Base-by-base conservation (phyloP, 2,113 vertebrate species). In the Mirza zaza region DNA sequence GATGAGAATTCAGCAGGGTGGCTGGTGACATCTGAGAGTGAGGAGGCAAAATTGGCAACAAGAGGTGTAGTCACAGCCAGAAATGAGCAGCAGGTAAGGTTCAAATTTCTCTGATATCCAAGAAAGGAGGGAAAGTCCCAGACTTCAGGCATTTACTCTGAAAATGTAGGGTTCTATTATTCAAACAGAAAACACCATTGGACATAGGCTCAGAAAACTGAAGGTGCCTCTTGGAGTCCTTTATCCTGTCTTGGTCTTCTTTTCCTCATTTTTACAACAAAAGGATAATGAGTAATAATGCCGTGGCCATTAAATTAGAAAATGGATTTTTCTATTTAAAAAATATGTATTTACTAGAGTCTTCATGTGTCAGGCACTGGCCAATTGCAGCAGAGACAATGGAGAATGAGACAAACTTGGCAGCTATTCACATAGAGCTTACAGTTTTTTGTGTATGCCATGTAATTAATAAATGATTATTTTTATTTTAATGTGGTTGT, bases 1-100 rank as follows among this genome's bases (percentile, higher is more conserved):
- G 71, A 96, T 45, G 95, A 97, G 70, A 95, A 95, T 96, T 97
- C 97, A 96, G 96, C 89, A 84, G 95, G 95, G 93, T 94, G 39
- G 76, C 83, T 95, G 70, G 76, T 97, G 96, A 97, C 93, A 98
- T 97, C 91, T 97, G 94, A 98, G 95, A 90, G 70, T 39, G 61
- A 42, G 75, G 87, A 97, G 87, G 93, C 34, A 96, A 95, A 96
- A 85, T 6, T 97, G 93, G 97, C 96, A 94, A 77, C 23, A 65
- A 85, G 80, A 96, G 45, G 52, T 67, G 3, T 36, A 75, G 36
- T 77, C 80, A 23, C 7, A 73, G 89, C 93, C 96, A 98, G 91
- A 65, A 93, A 76, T 77, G 55, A 95, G 61, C 89, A 97, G 95
- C 91, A 97, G 96, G 97, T 96, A 93, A 87, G 61, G 18, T 80